These are phyloP conservation scores for Lepus oiostolus DNA, from an alignment of 2,797 vertebrate genomes.

Conservation along the genomic window DNA sequence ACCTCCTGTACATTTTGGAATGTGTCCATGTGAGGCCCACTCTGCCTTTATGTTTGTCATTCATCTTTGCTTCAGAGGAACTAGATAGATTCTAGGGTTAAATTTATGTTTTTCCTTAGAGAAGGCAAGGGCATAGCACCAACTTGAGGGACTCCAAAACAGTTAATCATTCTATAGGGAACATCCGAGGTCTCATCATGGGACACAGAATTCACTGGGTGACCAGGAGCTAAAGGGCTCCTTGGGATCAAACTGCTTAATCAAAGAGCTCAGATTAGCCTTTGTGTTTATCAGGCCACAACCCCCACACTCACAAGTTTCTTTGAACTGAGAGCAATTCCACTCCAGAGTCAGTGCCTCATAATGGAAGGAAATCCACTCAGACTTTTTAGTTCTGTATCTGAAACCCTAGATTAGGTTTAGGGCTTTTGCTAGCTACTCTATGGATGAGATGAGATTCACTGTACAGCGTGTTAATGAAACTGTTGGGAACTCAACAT, in stretches of 20 bases:
- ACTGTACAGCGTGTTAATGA: not conserved
- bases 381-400: not conserved
- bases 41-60: constrained; percentile 19
- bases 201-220: not conserved
- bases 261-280: not conserved
- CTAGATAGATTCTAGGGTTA: not conserved
- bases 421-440: not conserved
- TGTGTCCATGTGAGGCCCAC: constrained; percentile 19
- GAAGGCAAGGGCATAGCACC: not conserved
- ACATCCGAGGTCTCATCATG: not conserved
- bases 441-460: not conserved
- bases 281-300: not conserved
- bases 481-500: not conserved
- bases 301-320: not conserved
- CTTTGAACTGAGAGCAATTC: not conserved
- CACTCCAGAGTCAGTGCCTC: not conserved
- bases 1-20: constrained; percentile 61
- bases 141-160: not conserved
- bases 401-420: not conserved
- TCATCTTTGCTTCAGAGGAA: not conserved
- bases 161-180: not conserved
- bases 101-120: not conserved
- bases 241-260: not conserved
- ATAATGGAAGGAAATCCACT: not conserved
- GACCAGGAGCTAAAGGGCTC: not conserved